Percentiles rank a stretch among this genome's conserved stretches.
These are phyloP conservation scores for Zonotrichia leucophrys DNA, from an alignment of 2,113 vertebrate species.

Conservation along the genomic window DNA sequence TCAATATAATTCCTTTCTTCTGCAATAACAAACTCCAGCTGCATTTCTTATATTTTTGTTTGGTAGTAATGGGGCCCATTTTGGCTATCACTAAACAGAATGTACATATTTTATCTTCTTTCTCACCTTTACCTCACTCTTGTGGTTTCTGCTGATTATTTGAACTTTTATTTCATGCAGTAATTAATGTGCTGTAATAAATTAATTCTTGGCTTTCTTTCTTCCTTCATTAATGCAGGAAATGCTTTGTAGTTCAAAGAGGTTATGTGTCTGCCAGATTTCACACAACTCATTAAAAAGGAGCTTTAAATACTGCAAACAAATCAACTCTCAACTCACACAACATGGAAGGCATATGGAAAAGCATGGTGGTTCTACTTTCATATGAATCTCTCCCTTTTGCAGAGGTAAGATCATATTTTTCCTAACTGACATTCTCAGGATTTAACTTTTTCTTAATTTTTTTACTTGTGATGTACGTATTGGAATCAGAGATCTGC, in stretches of 20 bases:
- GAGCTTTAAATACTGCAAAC: constrained; percentile 29
- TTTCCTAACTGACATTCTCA: neutral
- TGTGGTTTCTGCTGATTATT: neutral
- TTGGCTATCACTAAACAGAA: neutral
- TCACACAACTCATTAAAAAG: constrained; percentile 23
- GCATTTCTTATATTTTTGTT: neutral
- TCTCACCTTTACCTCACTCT: neutral
- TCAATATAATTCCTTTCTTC: neutral
- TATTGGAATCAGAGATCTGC: neutral
- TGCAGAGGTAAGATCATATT: neutral
- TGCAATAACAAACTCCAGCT: neutral
- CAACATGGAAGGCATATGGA: neutral
- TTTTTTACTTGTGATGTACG: neutral
- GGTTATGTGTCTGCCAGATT: neutral
- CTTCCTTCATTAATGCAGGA: constrained; percentile 33
- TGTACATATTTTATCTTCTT: neutral
- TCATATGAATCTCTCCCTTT: neutral
- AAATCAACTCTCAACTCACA: neutral
- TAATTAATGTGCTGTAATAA: constrained; percentile 29
- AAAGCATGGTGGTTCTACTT: neutral
- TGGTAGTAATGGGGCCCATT: neutral
- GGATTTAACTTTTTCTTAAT: neutral
- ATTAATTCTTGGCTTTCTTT: constrained; percentile 25
- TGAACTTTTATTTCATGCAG: constrained; percentile 25
- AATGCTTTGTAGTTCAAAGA: constrained; percentile 41